These are phyloP conservation scores for Actias luna DNA, from an alignment of 2,888 invertebrate species.

Conservation along the genomic window DNA sequence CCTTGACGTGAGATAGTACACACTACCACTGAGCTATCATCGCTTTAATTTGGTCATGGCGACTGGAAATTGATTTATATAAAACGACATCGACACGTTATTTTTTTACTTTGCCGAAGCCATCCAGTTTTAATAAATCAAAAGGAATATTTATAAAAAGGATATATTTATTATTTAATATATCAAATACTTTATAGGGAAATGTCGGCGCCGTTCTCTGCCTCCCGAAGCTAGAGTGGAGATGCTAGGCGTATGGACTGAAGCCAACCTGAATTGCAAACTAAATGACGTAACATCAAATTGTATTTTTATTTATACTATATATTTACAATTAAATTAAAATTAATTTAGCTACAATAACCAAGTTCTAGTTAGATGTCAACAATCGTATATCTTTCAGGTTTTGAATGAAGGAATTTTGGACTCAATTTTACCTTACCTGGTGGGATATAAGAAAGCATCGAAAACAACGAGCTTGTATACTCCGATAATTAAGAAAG, in stretches of 20 bases:
- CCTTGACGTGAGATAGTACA: too few species aligned
- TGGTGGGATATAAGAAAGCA: conserved; percentile 82
- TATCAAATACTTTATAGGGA: conserved; percentile 37
- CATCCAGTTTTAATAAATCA: too few species aligned
- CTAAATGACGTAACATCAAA: conserved; percentile 67
- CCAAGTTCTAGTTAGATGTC: conserved; percentile 60
- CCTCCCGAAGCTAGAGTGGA: conserved; percentile 65
- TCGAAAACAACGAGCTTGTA: conserved; percentile 77
- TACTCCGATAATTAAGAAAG: conserved; percentile 80
- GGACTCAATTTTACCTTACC: conserved; percentile 90
- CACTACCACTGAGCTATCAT: too few species aligned
- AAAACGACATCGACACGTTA: too few species aligned
- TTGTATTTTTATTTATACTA: neutral
- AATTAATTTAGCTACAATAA: neutral
- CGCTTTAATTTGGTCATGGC: too few species aligned
- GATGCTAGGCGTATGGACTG: conserved; percentile 77
- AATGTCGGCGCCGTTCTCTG: conserved; percentile 47
- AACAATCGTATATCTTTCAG: conserved; percentile 64
- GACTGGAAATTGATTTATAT: too few species aligned
- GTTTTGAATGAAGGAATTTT: conserved; percentile 91
- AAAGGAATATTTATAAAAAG: neutral
- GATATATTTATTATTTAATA: neutral
- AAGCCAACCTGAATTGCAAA: conserved; percentile 76
- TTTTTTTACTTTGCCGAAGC: too few species aligned
- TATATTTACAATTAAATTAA: neutral